Percentiles rank a stretch among this genome's conserved stretches.
These are phyloP conservation scores for Dromaius novaehollandiae DNA, from an alignment of 2,113 vertebrate species.

Conservation along the genomic window DNA sequence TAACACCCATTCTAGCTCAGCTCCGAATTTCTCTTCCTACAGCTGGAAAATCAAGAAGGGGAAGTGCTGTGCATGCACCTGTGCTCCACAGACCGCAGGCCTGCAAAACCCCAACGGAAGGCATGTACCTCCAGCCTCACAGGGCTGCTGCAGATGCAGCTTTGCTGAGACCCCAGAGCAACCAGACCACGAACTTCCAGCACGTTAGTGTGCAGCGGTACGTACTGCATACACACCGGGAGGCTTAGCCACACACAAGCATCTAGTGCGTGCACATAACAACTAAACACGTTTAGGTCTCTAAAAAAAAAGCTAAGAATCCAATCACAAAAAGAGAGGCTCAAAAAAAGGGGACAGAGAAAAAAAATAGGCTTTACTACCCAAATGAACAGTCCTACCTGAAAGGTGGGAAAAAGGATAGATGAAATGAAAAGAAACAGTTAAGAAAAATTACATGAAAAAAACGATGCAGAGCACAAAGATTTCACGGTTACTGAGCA, in stretches of 20 bases:
- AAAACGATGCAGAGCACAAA: neutral
- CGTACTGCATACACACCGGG: accelerated
- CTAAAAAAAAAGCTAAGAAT: neutral
- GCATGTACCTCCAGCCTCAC: neutral
- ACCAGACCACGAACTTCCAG: neutral
- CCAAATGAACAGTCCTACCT: neutral
- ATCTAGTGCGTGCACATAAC: accelerated
- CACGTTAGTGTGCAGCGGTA: accelerated
- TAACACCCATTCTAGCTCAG: neutral
- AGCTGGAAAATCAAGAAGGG: neutral
- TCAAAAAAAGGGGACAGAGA: accelerated
- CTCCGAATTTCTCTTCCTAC: neutral
- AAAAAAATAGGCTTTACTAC: neutral
- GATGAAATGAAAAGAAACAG: neutral
- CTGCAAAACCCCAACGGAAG: neutral
- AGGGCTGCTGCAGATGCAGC: neutral
- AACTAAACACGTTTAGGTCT: neutral
- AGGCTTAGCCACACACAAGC: neutral
- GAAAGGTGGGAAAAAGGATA: neutral
- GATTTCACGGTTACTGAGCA: neutral
- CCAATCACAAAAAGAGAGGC: neutral
- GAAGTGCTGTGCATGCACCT: neutral
- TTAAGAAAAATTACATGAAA: neutral
- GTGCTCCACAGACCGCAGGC: neutral
- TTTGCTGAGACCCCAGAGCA: neutral